Evolutionary conservation across 2,888 invertebrate genomes (phyloP), one percentile per base, ranked within the genome.

Genomic region (Rhorus exstirpatorius): DNA sequence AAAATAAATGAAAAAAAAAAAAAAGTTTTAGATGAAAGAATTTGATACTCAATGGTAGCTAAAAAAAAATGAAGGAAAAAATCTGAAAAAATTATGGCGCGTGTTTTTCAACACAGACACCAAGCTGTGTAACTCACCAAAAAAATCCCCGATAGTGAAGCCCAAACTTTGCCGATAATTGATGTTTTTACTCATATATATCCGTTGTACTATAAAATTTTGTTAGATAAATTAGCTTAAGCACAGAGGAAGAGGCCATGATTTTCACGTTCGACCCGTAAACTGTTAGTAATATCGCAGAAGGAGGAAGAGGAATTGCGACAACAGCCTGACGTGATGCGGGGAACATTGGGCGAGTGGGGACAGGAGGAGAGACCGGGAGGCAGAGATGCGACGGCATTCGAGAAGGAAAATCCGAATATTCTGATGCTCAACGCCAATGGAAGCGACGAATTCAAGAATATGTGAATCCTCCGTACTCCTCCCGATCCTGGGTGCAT

Each of bases 401-500:
- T 97, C 89, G 96, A 97, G 93, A 95, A 95, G 89, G 96, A 96
- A 91, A 96, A 96, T 93, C 96, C 96, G 24, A 96, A 97, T 93
- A 96, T 97, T 87, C 94, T 96, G 46, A 93, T 97, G 94, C 92
- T 97, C 60, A 92, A 92, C 70, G 92, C 92, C 38, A 96, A 96
- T 92, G 95, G 95, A 85, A 96, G 95, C 83, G 96, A 96, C 31
- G 96, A 96, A 93, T 96, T 97, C 92, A 94, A 96, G 92, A 96
- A 96, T 91, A 96, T 96, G 96, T 96, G 91, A 94, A 90, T 82
- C 49, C n/a, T 72, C 24, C 4, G 63, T 21, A 41, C 1, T 12
- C 44, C 31, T 21, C 17, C 17, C n/a, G n/a, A n/a, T n/a, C 21
- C 38, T 44, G 6, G 38, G 24, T 1, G 44, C 19, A 17, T 1